A percentile compares a stretch with the other conserved stretches of the same genome.
These are phyloP conservation scores for Cladorhizidae sp. DNA, from an alignment of 37 sponge, comb jelly and placozoan species.

Conservation along the genomic window DNA sequence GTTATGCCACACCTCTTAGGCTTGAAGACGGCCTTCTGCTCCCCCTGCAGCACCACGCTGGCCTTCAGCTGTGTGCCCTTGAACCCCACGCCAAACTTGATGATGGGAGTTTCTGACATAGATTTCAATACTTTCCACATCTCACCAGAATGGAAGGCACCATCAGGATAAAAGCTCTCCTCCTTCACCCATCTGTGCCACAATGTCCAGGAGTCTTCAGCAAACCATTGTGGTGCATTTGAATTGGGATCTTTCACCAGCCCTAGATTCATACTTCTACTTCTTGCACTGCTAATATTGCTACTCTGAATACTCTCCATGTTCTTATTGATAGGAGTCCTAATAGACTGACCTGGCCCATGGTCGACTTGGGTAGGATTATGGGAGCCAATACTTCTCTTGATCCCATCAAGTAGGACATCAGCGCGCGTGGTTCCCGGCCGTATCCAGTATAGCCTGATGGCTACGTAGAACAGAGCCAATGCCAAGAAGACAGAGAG, in stretches of 20 bases:
- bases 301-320: no score
- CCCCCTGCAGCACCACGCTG: conserved; percentile 49
- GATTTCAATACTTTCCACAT: conserved; percentile 56
- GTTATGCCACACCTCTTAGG: conserved; percentile 67
- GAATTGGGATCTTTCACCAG: no score
- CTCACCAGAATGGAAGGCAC: conserved; percentile 38
- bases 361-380: not conserved
- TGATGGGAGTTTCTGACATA: conserved; percentile 61
- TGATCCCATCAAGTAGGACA: no score
- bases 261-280: no score
- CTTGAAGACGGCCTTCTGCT: conserved; percentile 87
- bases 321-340: no score
- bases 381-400: not conserved
- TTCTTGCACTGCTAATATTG: no score
- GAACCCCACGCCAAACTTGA: conserved; percentile 57
- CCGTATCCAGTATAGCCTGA: no score
- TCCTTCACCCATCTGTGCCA: conserved; percentile 69
- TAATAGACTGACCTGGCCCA: not conserved
- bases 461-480: not conserved
- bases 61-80: conserved; percentile 88
- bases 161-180: conserved; percentile 42
- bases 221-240: no score
- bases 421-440: no score
- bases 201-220: conserved; percentile 51
- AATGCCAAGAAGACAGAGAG: conserved; percentile 4